Evolutionary conservation across 2,797 vertebrate genomes (phyloP), one percentile per base, ranked within the genome.

Genomic region (Hyperoplus immaculatus): DNA sequence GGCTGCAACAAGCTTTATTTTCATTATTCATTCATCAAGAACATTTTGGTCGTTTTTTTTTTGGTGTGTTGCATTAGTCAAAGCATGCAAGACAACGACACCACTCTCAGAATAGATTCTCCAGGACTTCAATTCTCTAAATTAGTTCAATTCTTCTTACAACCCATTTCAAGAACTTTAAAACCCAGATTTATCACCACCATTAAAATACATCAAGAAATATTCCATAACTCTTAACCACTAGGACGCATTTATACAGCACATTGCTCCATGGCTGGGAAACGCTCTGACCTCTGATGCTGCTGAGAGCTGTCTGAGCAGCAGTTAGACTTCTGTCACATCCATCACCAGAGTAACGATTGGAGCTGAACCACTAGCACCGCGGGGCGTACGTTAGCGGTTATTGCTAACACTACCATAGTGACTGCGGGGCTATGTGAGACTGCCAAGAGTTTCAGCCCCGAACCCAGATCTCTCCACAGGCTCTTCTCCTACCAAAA

Each of bases 301-400:
- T 43, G 58, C 57, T 67, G 58, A 16, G 55, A 62, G 38, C 55
- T 29, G 72, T 66, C 72, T 58, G 69, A 67, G 66, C 71, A 65
- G 65, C 70, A 69, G 77, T 4, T 41, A 88, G 80, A 77, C 80
- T 71, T 54, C 63, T 83, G 82, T 90, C 90, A 82, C 85, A 89
- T 91, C 86, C 80, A 89, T 88, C 86, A 87, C 75, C 68, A 72
- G 14, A 76, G 69, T 75, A 81, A 77, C 13, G 78, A 71, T 29
- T 41, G 53, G 64, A 78, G 69, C 79, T 62, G 55, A 78, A 82
- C 82, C 87, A 3, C 83, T 47, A 29, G 77, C 86, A 59, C 88
- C 83, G 10, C 88, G 87, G 86, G 83, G 81, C 38, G 76, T 66
- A 79, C 53, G 77, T 88, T 81, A 82, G 91, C 46, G 84, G 88